Conservation (phyloP, 1,140 invertebrate species). For the Apis florea region DNA sequence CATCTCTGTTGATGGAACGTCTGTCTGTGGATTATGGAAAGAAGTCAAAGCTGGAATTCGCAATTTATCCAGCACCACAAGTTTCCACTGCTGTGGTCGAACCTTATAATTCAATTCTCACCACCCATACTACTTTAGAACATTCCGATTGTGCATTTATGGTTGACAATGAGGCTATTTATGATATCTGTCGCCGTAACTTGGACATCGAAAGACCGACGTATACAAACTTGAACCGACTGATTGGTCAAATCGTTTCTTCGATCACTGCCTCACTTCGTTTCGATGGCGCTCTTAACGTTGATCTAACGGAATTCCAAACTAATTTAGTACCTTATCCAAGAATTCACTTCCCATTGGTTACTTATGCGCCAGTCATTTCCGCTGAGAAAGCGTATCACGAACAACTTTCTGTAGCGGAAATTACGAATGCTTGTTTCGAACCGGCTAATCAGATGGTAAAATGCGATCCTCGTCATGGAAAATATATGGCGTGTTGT, state of each 20-base stretch:
- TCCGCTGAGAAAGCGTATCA: slow-evolving; percentile 64
- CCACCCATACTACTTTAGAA: slow-evolving; percentile 85
- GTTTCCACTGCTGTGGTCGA: slow-evolving; percentile 57
- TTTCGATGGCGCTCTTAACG: slow-evolving; percentile 58
- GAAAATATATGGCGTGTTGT: slow-evolving; percentile 84
- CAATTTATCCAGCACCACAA: slow-evolving; percentile 63
- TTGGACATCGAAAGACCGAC: slow-evolving; percentile 84
- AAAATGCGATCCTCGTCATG: slow-evolving; percentile 81
- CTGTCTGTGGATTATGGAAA: slow-evolving; percentile 76
- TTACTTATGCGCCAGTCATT: slow-evolving; percentile 60
- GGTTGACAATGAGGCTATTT: slow-evolving; percentile 87
- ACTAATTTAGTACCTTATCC: slow-evolving; percentile 72
- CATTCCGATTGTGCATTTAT: slow-evolving; percentile 85
- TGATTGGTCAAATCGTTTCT: slow-evolving; percentile 78
- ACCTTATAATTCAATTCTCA: slow-evolving; percentile 55
- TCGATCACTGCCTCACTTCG: slow-evolving; percentile 73
- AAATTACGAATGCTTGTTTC: slow-evolving; percentile 83
- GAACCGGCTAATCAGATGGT: slow-evolving; percentile 86
- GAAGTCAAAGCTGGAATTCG: slow-evolving; percentile 61
- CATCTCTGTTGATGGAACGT: slow-evolving; percentile 56
- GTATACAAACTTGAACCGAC: slow-evolving; percentile 49
- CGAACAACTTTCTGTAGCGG: slow-evolving; percentile 53
- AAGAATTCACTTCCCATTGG: slow-evolving; percentile 61
- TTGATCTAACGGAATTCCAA: slow-evolving; percentile 56
- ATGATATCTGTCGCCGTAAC: slow-evolving; percentile 91